Evolutionary conservation across 2,888 invertebrate species (phyloP).

Genomic region (Liodrosophila aerea): DNA sequence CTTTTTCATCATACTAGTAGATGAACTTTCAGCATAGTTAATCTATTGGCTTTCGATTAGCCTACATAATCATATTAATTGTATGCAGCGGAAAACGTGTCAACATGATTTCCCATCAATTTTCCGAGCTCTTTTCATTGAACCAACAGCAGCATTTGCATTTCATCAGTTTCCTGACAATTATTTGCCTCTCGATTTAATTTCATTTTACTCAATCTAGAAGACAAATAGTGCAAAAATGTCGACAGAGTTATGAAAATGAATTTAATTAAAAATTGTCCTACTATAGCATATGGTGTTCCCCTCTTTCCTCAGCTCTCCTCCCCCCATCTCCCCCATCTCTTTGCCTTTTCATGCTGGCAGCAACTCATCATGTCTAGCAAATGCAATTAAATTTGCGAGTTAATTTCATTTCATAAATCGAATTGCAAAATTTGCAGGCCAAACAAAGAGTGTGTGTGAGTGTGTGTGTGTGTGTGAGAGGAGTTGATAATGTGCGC

Average conservation of each 20-base stretch:
- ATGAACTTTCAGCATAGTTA: too few species aligned
- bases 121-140: too few species aligned
- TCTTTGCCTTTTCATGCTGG: neutral
- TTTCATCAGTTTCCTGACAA: constrained; percentile 20
- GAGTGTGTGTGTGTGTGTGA: constrained; percentile 7
- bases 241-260: constrained; percentile 39
- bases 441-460: constrained; percentile 23
- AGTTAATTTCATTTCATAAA: constrained; percentile 62
- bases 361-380: constrained; percentile 20
- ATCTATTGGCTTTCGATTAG: too few species aligned
- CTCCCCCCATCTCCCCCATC: neutral
- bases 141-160: neutral
- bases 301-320: neutral
- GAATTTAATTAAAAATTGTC: constrained; percentile 70
- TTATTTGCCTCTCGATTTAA: constrained; percentile 40
- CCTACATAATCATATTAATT: too few species aligned
- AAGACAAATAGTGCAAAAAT: constrained; percentile 29
- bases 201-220: constrained; percentile 19
- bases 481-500: too few species aligned
- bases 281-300: constrained; percentile 17
- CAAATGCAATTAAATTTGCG: constrained; percentile 53
- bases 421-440: constrained; percentile 49
- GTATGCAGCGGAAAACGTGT: too few species aligned
- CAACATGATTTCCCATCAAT: constrained; percentile 15
- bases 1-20: too few species aligned